phyloP scores from a whole-genome alignment of 1,140 invertebrate species.

The Drosophila sp. region DNA sequence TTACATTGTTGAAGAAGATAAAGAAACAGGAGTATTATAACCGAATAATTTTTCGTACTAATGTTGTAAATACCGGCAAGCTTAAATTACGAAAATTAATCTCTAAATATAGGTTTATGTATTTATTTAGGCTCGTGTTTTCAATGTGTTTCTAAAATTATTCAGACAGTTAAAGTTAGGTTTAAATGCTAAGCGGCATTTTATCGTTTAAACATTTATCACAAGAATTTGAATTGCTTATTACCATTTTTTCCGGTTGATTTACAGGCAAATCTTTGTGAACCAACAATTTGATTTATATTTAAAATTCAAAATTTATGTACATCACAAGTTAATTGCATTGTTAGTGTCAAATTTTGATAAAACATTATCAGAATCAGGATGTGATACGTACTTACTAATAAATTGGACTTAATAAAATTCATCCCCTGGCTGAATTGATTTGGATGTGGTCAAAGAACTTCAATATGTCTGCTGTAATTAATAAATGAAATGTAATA shows the following conservation, averaged over 20 bases:
- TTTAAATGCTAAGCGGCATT: constrained; percentile 10
- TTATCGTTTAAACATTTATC: constrained; percentile 6
- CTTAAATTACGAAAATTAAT: constrained; percentile 1
- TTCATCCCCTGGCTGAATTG: not conserved
- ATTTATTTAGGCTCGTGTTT: not conserved
- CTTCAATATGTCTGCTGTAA: not conserved
- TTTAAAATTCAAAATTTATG: too few species aligned
- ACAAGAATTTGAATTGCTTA: constrained; percentile 12
- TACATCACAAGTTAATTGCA: too few species aligned
- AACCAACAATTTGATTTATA: too few species aligned
- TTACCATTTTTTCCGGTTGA: not conserved
- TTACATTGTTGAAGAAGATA: too few species aligned
- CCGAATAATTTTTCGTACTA: not conserved
- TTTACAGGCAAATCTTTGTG: not conserved
- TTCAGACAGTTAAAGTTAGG: constrained; percentile 1
- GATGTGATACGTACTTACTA: too few species aligned
- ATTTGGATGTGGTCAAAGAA: not conserved
- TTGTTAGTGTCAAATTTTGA: too few species aligned
- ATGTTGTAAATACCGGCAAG: not conserved
- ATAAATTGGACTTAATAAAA: not conserved
- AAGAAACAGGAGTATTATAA: not conserved
- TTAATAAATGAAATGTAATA: not conserved
- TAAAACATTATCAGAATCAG: too few species aligned
- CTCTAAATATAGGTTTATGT: not conserved
- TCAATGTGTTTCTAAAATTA: not conserved